These are phyloP conservation scores for Botrylloides violaceus DNA, from an alignment of 23 tunicate species.

Conservation along the genomic window DNA sequence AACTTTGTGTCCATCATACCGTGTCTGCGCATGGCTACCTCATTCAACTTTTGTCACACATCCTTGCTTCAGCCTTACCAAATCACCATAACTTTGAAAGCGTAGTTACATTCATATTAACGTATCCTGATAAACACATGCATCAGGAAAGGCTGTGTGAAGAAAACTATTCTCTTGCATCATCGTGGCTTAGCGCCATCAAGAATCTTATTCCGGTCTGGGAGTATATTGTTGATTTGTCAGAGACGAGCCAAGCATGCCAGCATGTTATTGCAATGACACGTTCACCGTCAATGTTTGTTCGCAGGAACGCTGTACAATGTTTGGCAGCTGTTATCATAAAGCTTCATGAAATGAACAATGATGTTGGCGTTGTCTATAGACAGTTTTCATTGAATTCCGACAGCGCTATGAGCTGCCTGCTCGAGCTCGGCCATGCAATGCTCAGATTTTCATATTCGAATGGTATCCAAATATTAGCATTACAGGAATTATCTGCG, in stretches of 20 bases:
- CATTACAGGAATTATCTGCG: background rate
- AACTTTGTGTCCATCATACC: background rate
- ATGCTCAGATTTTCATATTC: background rate
- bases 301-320: constrained; percentile 1
- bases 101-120: background rate
- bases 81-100: too few relatives aligned
- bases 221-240: background rate
- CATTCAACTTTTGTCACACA: background rate
- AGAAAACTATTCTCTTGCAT: background rate
- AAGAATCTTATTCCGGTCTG: background rate
- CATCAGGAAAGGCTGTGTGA: background rate
- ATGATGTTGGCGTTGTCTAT: background rate
- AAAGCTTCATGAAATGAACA: background rate
- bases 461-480: background rate
- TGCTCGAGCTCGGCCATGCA: background rate
- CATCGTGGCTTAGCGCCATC: background rate
- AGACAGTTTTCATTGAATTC: background rate
- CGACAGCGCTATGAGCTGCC: background rate
- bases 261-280: background rate
- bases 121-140: background rate
- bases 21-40: background rate
- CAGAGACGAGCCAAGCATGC: background rate
- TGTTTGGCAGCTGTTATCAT: constrained; percentile 5
- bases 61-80: background rate
- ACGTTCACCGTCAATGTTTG: constrained; percentile 16